phyloP scores from a whole-genome alignment of 2,888 invertebrate species.

The Thyatira batis region DNA sequence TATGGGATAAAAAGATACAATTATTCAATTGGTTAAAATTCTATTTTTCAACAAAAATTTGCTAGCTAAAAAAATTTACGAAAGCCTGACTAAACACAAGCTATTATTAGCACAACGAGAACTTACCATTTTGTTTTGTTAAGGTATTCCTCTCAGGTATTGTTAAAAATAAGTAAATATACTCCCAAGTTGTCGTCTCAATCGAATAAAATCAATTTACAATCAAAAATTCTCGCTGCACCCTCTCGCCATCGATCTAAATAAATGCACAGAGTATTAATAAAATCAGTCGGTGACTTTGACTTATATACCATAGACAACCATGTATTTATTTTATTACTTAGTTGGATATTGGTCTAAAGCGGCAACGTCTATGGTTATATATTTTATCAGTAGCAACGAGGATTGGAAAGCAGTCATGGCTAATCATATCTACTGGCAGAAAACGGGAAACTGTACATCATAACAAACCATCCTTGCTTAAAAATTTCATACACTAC shows the following conservation, averaged over 20 bases:
- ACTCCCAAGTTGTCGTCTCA: conserved; percentile 14
- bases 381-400: no score
- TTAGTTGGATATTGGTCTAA: no score
- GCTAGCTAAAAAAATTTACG: background rate
- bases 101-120: conserved; percentile 12
- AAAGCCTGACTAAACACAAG: conserved; percentile 9
- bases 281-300: background rate
- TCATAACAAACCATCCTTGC: no score
- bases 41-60: background rate
- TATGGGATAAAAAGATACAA: background rate
- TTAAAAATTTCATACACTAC: no score
- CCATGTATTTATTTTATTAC: no score
- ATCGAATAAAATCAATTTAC: conserved; percentile 33
- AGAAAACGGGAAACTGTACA: no score
- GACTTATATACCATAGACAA: no score
- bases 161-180: conserved; percentile 15
- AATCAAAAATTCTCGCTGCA: conserved; percentile 36
- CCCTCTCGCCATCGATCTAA: conserved; percentile 50
- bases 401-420: no score
- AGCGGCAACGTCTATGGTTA: no score
- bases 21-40: background rate
- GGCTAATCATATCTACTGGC: no score
- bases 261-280: conserved; percentile 37
- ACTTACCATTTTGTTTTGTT: conserved; percentile 40
- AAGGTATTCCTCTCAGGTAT: conserved; percentile 27